phyloP scores from a whole-genome alignment of 2,113 vertebrate genomes.

The Epinephelus fuscoguttatus region DNA sequence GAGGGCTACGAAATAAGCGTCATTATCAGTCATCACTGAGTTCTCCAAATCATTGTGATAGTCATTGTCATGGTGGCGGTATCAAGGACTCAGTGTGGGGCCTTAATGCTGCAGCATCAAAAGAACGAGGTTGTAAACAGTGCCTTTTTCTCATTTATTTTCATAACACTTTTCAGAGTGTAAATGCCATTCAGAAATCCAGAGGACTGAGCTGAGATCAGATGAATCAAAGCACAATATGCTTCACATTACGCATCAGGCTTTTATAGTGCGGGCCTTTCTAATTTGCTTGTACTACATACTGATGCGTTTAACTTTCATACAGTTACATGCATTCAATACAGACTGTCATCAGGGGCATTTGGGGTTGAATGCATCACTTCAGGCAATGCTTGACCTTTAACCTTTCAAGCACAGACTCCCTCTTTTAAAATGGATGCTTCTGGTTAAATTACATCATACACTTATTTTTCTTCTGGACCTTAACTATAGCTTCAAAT shows the following conservation, averaged over 20 bases:
- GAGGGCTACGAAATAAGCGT: slow-evolving; percentile 18
- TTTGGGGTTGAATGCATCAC: too few relatives aligned
- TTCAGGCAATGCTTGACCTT: background rate
- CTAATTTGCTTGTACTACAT: too few relatives aligned
- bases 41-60: slow-evolving; percentile 40
- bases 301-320: too few relatives aligned
- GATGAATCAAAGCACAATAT: background rate
- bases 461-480: background rate
- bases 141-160: background rate
- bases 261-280: background rate
- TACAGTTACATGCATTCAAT: background rate
- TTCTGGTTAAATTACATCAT: background rate
- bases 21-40: slow-evolving; percentile 36
- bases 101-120: slow-evolving; percentile 11
- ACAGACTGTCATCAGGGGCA: background rate
- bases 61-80: slow-evolving; percentile 4
- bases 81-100: slow-evolving; percentile 27
- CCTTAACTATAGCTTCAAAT: background rate
- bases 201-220: background rate
- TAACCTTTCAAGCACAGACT: background rate
- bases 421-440: background rate
- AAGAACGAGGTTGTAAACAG: background rate
- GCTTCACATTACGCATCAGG: background rate
- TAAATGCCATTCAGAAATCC: background rate
- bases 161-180: background rate